Base-by-base conservation (phyloP, 2,113 vertebrate genomes). In the Scalopus aquaticus region DNA sequence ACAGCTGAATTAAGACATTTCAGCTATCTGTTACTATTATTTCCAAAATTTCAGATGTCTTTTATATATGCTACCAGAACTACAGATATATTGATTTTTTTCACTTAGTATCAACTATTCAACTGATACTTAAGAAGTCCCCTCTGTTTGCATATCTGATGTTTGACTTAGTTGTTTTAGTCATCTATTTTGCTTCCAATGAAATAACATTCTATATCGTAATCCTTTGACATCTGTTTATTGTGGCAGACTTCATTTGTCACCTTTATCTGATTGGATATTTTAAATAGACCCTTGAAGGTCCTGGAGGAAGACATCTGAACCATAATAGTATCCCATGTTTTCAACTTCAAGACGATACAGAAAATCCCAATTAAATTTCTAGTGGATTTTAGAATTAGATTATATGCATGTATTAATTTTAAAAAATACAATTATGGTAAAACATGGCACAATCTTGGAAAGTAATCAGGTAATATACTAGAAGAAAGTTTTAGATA, bases 281-380 rank as follows among this genome's bases (percentile, higher is more conserved):
- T 85, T 73, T 79, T 73, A 78, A 73, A 79, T 73, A 79, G 80
- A 79, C 28, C 32, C 56, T 42, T 74, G 11, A 79, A 39, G 12
- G 12, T n/a, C 6, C 16, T 51, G 7, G 49, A 51, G 35, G 30
- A 81, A 90, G 42, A 26, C 44, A 4, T 82, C 81, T 87, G 35
- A 87, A 44, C 19, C 39, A 93, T 9, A 22, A 26, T 87, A 19
- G 87, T 87, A 19, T 83, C 77, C 60, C 46, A 2, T 81, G 69
- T 93, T 93, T 94, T 78, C 44, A 91, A 22, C 37, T 91, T 93
- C 37, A 81, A 94, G 51, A 82, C 32, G 4, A 51, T n/a, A 44
- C 35, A 82, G 77, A 95, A 81, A 88, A 82, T 72, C 64, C 42
- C 42, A 84, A 42, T 73, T 72, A 79, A 64, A 62, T 91, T 78